These are phyloP conservation scores for Ptychobarbus kaznakovi DNA, from an alignment of 2,797 vertebrate genomes.

Conservation along the genomic window DNA sequence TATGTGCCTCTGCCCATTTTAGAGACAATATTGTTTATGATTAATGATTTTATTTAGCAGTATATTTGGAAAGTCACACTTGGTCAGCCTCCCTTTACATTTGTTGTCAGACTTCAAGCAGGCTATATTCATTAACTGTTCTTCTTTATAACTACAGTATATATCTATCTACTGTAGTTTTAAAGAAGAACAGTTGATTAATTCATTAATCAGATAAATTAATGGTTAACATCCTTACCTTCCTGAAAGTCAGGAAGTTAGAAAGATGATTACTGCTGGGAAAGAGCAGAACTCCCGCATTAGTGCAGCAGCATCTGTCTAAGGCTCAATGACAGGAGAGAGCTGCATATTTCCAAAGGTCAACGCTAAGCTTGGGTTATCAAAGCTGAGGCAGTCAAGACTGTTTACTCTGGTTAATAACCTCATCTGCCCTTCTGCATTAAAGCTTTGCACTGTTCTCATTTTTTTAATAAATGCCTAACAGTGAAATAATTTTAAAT, in stretches of 20 bases:
- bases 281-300: conserved; percentile 32
- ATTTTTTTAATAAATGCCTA: neutral
- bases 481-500: neutral
- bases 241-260: conserved; percentile 22
- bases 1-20: neutral
- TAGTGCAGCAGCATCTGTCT: conserved; percentile 46
- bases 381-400: conserved; percentile 30
- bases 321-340: conserved; percentile 28
- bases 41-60: neutral
- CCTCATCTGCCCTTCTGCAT: neutral
- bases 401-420: conserved; percentile 36
- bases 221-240: conserved; percentile 50
- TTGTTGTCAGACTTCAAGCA: conserved; percentile 43
- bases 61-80: conserved; percentile 11
- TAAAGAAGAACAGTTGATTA: neutral
- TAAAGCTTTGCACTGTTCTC: conserved; percentile 16
- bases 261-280: conserved; percentile 17
- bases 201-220: neutral
- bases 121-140: conserved; percentile 3
- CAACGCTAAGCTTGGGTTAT: conserved; percentile 43
- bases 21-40: conserved; percentile 10
- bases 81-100: conserved; percentile 18
- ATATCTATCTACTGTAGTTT: neutral
- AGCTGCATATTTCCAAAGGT: conserved; percentile 47
- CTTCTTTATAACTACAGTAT: too few species aligned